phyloP scores from a whole-genome alignment of 2,797 vertebrate species.

The Chanos chanos region DNA sequence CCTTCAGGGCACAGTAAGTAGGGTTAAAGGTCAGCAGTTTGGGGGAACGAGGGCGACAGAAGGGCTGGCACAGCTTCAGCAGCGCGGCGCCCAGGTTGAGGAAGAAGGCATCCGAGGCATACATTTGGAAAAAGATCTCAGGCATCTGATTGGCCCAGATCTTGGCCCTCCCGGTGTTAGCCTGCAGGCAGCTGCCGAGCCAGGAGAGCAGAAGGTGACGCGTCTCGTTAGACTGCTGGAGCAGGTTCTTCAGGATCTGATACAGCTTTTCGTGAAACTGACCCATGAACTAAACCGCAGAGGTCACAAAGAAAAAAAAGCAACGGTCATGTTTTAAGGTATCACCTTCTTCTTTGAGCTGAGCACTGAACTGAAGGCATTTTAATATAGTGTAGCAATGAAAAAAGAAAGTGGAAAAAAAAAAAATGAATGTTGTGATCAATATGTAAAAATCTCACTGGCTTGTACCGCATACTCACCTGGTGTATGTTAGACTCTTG shows the following conservation, averaged over 20 bases:
- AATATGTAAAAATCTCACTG: background rate
- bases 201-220: constrained; percentile 92
- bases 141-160: constrained; percentile 99
- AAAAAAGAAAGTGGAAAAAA: too few relatives aligned
- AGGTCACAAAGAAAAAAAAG: constrained; percentile 15
- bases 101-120: constrained; percentile 93
- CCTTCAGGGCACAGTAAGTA: constrained; percentile 90
- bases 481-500: constrained; percentile 98
- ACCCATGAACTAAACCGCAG: constrained; percentile 83
- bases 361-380: background rate
- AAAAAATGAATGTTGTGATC: too few relatives aligned
- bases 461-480: constrained; percentile 74
- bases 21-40: constrained; percentile 94
- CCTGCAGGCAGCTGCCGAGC: constrained; percentile 93
- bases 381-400: too few relatives aligned
- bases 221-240: constrained; percentile 88
- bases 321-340: background rate
- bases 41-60: constrained; percentile 86
- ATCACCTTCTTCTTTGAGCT: background rate
- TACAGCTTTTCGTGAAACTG: constrained; percentile 97
- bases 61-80: constrained; percentile 94
- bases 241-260: constrained; percentile 90
- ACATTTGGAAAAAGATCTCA: constrained; percentile 96
- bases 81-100: constrained; percentile 91
- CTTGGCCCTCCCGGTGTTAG: constrained; percentile 89